Evolutionary conservation across 2,888 invertebrate genomes (phyloP).

Genomic region (Eristalinus sepulchralis): DNA sequence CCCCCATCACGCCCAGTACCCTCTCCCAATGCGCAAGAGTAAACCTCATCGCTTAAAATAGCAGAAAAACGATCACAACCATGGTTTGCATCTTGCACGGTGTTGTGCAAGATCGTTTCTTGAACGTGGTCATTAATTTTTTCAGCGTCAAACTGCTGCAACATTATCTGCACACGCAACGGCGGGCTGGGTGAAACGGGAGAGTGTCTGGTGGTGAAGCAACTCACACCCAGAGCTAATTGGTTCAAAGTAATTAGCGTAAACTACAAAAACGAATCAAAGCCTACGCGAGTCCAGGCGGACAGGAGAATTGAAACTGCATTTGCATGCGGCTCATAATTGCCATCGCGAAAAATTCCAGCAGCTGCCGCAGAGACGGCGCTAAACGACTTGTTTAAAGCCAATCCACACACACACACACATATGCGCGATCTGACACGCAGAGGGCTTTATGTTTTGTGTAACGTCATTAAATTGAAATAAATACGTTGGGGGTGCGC

Average conservation of each 20-base stretch:
- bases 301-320: conserved; percentile 30
- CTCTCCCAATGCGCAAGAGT: not conserved
- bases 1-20: not conserved
- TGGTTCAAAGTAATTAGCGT: conserved; percentile 67
- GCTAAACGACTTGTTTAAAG: conserved; percentile 24
- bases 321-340: conserved; percentile 57
- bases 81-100: not conserved
- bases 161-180: not conserved
- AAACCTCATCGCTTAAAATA: not conserved
- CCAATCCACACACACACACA: not conserved
- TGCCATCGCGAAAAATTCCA: conserved; percentile 50
- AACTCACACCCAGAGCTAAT: conserved; percentile 52
- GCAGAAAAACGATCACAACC: not conserved
- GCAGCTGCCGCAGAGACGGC: conserved; percentile 10
- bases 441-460: conserved; percentile 26
- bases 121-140: conserved; percentile 10
- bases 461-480: conserved; percentile 39
- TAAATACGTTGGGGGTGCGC: conserved; percentile 17
- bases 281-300: conserved; percentile 3
- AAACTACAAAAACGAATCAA: conserved; percentile 44
- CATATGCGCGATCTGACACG: not conserved
- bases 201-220: not conserved
- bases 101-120: conserved; percentile 18
- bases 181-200: not conserved
- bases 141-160: conserved; percentile 16